Evolutionary conservation across 2,113 vertebrate genomes (phyloP).

Genomic region (Myotis brandtii): DNA sequence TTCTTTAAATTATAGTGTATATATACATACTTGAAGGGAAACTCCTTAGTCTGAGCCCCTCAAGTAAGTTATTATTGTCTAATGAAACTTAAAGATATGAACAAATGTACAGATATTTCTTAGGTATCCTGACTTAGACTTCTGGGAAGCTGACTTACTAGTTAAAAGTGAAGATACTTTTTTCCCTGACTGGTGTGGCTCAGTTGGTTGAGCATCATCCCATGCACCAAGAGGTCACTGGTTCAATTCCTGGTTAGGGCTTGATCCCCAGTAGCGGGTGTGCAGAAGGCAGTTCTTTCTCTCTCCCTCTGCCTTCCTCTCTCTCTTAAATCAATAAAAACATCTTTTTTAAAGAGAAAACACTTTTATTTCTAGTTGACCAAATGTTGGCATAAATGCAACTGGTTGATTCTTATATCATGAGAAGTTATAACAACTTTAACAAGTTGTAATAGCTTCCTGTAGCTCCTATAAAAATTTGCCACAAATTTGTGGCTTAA

Average conservation of each 20-base stretch:
- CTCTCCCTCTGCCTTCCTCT: not conserved
- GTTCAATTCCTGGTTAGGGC: not conserved
- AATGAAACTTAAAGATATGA: conserved; percentile 4
- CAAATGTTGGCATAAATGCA: not conserved
- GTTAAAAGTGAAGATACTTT: not conserved
- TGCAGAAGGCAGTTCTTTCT: not conserved
- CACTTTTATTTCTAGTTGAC: not conserved
- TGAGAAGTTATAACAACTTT: not conserved
- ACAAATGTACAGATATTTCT: not conserved
- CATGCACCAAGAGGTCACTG: not conserved
- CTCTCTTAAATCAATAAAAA: not conserved
- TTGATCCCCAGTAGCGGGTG: too few relatives aligned
- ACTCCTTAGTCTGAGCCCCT: not conserved
- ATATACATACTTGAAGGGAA: not conserved
- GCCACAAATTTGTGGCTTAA: not conserved
- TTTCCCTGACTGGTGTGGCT: not conserved
- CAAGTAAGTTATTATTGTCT: not conserved
- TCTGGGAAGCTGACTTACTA: not conserved
- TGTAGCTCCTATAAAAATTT: not conserved
- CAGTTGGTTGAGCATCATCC: not conserved
- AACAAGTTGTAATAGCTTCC: not conserved
- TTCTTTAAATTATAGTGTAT: not conserved
- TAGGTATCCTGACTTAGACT: not conserved
- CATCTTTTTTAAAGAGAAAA: not conserved
- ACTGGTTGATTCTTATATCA: not conserved